Conservation (phyloP, 2,888 invertebrate genomes). For the Agrypnus murinus region DNA sequence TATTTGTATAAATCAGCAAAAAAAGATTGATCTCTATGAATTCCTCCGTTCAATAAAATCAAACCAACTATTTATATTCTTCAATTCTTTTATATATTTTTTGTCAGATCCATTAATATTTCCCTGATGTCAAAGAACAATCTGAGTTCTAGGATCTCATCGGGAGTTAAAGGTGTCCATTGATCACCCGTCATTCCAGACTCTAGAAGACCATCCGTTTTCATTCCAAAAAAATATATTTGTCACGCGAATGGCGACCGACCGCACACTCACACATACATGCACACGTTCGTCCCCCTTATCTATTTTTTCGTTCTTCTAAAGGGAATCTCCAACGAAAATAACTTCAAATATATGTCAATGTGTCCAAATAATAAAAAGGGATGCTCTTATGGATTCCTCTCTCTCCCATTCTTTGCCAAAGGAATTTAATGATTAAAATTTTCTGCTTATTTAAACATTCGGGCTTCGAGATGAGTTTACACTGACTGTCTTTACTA, state of each 20-base stretch:
- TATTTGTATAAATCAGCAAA: neutral
- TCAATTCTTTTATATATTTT: conserved; percentile 55
- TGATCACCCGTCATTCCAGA: conserved; percentile 59
- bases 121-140: conserved; percentile 52
- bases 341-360: conserved; percentile 43
- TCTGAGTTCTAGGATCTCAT: conserved; percentile 54
- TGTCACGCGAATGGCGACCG: conserved; percentile 47
- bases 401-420: too few relatives aligned
- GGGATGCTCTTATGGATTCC: too few relatives aligned
- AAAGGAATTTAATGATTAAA: too few relatives aligned
- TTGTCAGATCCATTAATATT: conserved; percentile 59
- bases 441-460: too few relatives aligned
- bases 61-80: conserved; percentile 46
- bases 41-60: conserved; percentile 48
- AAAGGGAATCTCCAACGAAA: conserved; percentile 8
- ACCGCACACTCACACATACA: conserved; percentile 11
- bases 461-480: too few relatives aligned
- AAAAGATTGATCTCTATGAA: conserved; percentile 29
- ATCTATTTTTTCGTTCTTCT: conserved; percentile 30
- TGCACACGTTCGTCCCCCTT: neutral
- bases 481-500: too few relatives aligned
- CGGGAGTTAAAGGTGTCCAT: conserved; percentile 59
- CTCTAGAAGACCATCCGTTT: conserved; percentile 55
- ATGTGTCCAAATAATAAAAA: conserved; percentile 24
- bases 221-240: conserved; percentile 56